Conservation (phyloP, 2,113 vertebrate species). For the Craseonycteris thonglongyai region DNA sequence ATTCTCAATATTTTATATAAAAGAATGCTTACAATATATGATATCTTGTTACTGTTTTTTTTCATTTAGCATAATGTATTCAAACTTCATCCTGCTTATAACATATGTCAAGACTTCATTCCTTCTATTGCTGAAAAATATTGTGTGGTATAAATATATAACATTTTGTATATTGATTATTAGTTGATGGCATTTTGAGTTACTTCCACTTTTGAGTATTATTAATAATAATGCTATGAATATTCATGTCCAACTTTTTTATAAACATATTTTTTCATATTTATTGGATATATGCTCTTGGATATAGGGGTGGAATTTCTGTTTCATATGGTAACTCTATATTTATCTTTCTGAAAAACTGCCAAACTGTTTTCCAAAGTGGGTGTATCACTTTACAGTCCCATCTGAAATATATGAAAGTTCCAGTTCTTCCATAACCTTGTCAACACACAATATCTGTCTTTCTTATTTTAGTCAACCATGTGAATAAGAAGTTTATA, state of each 20-base stretch:
- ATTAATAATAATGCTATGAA: neutral
- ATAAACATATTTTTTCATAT: neutral
- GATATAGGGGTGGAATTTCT: neutral
- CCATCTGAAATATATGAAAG: neutral
- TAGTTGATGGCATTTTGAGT: neutral
- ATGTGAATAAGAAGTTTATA: neutral
- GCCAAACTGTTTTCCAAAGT: neutral
- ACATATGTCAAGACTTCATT: neutral
- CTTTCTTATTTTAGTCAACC: neutral
- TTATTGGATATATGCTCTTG: neutral
- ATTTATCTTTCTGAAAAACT: neutral
- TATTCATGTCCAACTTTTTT: neutral
- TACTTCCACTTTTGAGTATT: neutral
- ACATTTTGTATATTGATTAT: neutral
- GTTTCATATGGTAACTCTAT: neutral
- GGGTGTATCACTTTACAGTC: neutral
- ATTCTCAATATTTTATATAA: neutral
- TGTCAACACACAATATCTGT: neutral
- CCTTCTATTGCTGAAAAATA: neutral
- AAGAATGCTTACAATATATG: neutral
- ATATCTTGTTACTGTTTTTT: neutral
- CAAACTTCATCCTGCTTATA: neutral
- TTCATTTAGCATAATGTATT: neutral
- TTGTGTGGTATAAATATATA: neutral
- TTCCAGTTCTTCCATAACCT: neutral